Evolutionary conservation across 2,888 invertebrate genomes (phyloP), one percentile per base, ranked within the genome.

Genomic region (Agapostemon virescens): DNA sequence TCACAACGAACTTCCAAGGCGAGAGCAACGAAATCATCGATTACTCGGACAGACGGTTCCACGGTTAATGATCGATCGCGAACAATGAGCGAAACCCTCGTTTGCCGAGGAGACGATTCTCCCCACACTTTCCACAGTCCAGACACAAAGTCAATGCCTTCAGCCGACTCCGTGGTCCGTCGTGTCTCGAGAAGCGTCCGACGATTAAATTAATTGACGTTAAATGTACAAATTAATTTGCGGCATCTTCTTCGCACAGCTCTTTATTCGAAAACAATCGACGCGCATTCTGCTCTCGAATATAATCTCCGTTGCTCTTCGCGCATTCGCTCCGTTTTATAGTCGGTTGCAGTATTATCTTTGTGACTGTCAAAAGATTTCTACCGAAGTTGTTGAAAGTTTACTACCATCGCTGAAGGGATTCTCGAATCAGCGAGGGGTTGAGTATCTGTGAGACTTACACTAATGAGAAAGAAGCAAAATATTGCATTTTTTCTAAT

Each of bases 141-240:
- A 42, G 38, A 55, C 17, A 23, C n/a, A 9, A 42, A 26, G 40
- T 42, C 66, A 11, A 1, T 0, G 63, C 61, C 20, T 63, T 63
- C 13, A 63, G 36, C 61, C 30, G 4, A 49, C 11, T 1, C 11
- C n/a, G n/a, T n/a, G n/a, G n/a, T 23, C 1, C 3, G 3, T 20
- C 15, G 9, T 58, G 15, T 58, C 58, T 17, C 58, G 30, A 30
- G 58, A 58, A 7, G 30, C 17, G 36, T 52, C 36, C 49, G 70
- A 79, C 63, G 77, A 76, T 83, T 77, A 81, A 84, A 76, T 66
- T 63, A 72, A 52, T 74, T 68, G 68, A 81, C n/a, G 49, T n/a
- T n/a, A n/a, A 49, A n/a, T n/a, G 49, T n/a, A n/a, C 1, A 49
- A 49, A 49, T 49, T 49, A 1, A 49, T 49, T n/a, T n/a, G n/a